A percentile compares a stretch with the other conserved stretches of the same genome.
phyloP scores from a whole-genome alignment of 2,797 vertebrate species.

The Pterois miles region DNA sequence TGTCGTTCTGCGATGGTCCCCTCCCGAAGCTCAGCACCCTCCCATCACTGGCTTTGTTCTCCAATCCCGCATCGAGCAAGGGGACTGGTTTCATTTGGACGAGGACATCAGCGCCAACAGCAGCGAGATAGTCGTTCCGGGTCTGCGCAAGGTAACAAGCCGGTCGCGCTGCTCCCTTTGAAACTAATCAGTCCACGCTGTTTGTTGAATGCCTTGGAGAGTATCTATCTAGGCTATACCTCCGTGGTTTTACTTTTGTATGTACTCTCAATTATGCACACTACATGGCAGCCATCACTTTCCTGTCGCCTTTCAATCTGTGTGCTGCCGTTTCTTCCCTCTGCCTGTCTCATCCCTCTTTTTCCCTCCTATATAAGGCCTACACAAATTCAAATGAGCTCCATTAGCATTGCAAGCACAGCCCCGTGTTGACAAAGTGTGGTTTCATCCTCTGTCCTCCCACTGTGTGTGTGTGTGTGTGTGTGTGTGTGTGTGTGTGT shows the following conservation, averaged over 20 bases:
- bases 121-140: slow-evolving; percentile 87
- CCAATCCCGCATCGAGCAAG: slow-evolving; percentile 85
- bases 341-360: slow-evolving; percentile 39
- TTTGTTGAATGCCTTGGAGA: slow-evolving; percentile 48
- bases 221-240: slow-evolving; percentile 44
- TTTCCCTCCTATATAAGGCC: slow-evolving; percentile 40
- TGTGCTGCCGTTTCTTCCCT: slow-evolving; percentile 19
- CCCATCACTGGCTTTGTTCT: slow-evolving; percentile 86
- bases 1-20: slow-evolving; percentile 88
- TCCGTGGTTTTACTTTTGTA: slow-evolving; percentile 32
- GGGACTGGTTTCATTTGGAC: slow-evolving; percentile 89
- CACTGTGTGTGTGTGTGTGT: slow-evolving; percentile 44
- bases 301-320: slow-evolving; percentile 55
- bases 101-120: slow-evolving; percentile 84
- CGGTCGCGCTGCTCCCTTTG: slow-evolving; percentile 31
- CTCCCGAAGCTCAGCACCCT: slow-evolving; percentile 75
- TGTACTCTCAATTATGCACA: slow-evolving; percentile 44
- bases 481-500: slow-evolving; percentile 29
- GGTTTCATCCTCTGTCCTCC: slow-evolving; percentile 75
- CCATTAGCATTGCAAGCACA: slow-evolving; percentile 81
- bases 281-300: slow-evolving; percentile 54
- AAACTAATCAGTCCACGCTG: slow-evolving; percentile 50
- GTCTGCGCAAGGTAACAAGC: slow-evolving; percentile 90
- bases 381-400: slow-evolving; percentile 76
- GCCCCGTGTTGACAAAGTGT: slow-evolving; percentile 80